A percentile compares a stretch with the other conserved stretches of the same genome.
Evolutionary conservation across 2,797 vertebrate genomes (phyloP).

Genomic region (Brachyrhaphis roseni): DNA sequence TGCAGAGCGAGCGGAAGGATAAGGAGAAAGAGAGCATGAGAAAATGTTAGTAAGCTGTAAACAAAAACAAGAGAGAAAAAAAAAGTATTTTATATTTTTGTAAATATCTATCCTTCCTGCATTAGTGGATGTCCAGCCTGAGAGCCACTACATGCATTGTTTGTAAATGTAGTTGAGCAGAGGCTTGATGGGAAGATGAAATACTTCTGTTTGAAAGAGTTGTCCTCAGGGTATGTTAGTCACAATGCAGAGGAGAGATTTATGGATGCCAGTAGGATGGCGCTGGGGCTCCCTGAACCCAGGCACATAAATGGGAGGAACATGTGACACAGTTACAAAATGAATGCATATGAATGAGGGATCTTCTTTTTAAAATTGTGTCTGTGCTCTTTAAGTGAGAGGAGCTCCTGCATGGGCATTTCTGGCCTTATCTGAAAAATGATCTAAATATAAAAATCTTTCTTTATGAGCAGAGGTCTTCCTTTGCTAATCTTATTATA

Average conservation of each 20-base stretch:
- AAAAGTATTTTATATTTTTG: conserved; percentile 44
- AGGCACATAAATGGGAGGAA: conserved; percentile 58
- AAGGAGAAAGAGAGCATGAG: neutral
- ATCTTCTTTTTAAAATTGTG: conserved; percentile 38
- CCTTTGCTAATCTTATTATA: conserved; percentile 31
- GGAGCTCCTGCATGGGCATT: conserved; percentile 18
- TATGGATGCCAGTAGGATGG: conserved; percentile 57
- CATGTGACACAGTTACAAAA: conserved; percentile 46
- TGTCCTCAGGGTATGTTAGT: conserved; percentile 63
- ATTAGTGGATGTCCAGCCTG: conserved; percentile 52
- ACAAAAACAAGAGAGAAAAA: conserved; percentile 34
- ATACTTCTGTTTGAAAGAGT: conserved; percentile 53
- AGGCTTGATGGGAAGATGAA: conserved; percentile 60
- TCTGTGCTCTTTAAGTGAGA: conserved; percentile 32
- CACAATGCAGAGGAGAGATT: conserved; percentile 65
- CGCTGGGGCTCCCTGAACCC: conserved; percentile 45
- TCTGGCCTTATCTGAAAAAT: conserved; percentile 9
- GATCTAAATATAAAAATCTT: conserved; percentile 6
- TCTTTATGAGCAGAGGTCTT: neutral
- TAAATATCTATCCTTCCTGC: conserved; percentile 3
- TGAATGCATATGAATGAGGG: conserved; percentile 23
- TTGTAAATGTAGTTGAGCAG: conserved; percentile 61
- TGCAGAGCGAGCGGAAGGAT: neutral
- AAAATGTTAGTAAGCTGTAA: conserved; percentile 24
- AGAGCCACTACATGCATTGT: conserved; percentile 67